phyloP scores from a whole-genome alignment of 2,888 invertebrate species.

The Atrina japonica region DNA sequence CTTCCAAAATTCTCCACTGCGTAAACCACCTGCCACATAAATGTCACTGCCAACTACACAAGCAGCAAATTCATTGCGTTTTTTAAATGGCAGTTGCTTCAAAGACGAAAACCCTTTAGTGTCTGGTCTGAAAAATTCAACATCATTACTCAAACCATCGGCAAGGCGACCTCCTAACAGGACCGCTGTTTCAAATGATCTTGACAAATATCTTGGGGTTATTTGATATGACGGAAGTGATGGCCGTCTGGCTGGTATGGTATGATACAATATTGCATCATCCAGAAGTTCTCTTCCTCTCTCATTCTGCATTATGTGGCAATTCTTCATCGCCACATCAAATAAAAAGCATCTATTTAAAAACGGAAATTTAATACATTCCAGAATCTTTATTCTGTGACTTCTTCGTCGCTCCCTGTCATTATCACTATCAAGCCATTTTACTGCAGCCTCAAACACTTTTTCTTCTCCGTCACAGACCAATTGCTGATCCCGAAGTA shows the following conservation, averaged over 20 bases:
- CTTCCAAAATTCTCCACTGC: conserved; percentile 76
- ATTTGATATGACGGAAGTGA: conserved; percentile 72
- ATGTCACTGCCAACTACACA: conserved; percentile 73
- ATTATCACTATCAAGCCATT: conserved; percentile 68
- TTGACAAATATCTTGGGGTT: conserved; percentile 68
- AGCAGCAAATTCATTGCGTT: conserved; percentile 74
- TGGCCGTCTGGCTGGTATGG: conserved; percentile 69
- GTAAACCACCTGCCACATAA: conserved; percentile 73
- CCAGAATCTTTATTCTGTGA: conserved; percentile 61
- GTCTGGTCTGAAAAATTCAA: conserved; percentile 70
- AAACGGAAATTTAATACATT: conserved; percentile 72
- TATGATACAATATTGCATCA: conserved; percentile 70
- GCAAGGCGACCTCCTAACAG: conserved; percentile 71
- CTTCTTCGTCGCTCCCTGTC: conserved; percentile 51
- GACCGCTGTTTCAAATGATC: conserved; percentile 67
- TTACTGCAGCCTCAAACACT: conserved; percentile 69
- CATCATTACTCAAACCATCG: conserved; percentile 75
- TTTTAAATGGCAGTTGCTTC: conserved; percentile 73
- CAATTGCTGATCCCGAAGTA: conserved; percentile 67
- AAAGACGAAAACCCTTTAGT: conserved; percentile 66
- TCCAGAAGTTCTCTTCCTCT: conserved; percentile 68
- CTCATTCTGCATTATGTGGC: conserved; percentile 64
- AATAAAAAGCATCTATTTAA: conserved; percentile 67
- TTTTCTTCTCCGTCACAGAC: conserved; percentile 68
- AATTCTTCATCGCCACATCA: conserved; percentile 64